Percentiles rank a stretch among this genome's conserved stretches.
Evolutionary conservation across 2,888 invertebrate genomes (phyloP).

Genomic region (Drosophila diplacantha): DNA sequence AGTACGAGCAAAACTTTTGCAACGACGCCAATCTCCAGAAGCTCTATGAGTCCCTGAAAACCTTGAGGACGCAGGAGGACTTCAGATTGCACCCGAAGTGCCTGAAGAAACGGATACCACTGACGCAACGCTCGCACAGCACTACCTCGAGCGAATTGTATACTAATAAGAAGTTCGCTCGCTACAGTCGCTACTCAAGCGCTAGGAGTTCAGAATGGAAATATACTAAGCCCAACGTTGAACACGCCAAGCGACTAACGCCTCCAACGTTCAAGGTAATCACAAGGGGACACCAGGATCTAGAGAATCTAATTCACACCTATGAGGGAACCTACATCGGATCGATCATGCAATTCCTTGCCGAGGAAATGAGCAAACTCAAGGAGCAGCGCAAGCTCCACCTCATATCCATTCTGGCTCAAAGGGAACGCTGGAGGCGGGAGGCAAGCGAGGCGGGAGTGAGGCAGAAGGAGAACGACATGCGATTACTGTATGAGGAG

Average conservation of each 20-base stretch:
- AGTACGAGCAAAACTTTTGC: slow-evolving; percentile 75
- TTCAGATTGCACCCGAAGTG: slow-evolving; percentile 65
- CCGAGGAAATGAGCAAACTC: slow-evolving; percentile 87
- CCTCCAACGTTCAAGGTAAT: background rate
- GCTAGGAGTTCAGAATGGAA: background rate
- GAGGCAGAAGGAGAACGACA: slow-evolving; percentile 85
- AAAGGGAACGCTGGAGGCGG: slow-evolving; percentile 85
- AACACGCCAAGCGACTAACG: background rate
- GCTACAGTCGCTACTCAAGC: too few relatives aligned
- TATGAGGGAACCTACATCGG: slow-evolving; percentile 86
- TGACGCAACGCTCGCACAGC: background rate
- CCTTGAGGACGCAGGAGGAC: slow-evolving; percentile 56
- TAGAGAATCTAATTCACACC: slow-evolving; percentile 80
- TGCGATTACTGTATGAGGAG: slow-evolving; percentile 86
- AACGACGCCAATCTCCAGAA: slow-evolving; percentile 73
- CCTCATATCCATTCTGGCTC: slow-evolving; percentile 87
- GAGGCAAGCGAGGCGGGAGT: slow-evolving; percentile 90
- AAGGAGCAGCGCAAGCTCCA: slow-evolving; percentile 88
- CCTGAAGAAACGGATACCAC: slow-evolving; percentile 33
- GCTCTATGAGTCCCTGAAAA: slow-evolving; percentile 73
- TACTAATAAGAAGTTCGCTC: background rate
- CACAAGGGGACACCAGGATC: slow-evolving; percentile 68
- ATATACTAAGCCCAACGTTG: background rate
- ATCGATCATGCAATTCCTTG: slow-evolving; percentile 85
- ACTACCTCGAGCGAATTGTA: background rate